Conservation (phyloP, 2,113 vertebrate species). For the Xiphophorus couchianus region DNA sequence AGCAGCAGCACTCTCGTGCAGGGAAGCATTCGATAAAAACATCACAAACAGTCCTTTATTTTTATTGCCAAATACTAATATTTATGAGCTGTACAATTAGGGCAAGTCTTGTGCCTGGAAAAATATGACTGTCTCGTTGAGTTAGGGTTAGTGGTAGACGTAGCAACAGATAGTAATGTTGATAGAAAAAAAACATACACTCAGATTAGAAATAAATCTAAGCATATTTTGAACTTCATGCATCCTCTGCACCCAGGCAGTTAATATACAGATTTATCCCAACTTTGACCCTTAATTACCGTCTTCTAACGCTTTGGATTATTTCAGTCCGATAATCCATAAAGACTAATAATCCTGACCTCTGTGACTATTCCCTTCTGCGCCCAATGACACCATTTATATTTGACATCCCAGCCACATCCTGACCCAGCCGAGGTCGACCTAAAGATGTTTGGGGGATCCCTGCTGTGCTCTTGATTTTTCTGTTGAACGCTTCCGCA, state of each 20-base stretch:
- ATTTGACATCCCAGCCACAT: background rate
- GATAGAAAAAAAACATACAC: background rate
- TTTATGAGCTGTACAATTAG: no score
- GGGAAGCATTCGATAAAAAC: background rate
- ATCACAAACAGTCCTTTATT: no score
- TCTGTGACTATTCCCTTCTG: slow-evolving; percentile 39
- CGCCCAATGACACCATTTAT: slow-evolving; percentile 41
- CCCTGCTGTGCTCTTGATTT: slow-evolving; percentile 23
- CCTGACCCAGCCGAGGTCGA: background rate
- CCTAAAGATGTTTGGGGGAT: background rate
- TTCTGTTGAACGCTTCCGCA: slow-evolving; percentile 29
- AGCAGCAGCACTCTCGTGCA: background rate
- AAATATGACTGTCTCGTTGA: no score
- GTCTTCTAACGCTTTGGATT: slow-evolving; percentile 1
- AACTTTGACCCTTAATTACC: slow-evolving; percentile 20
- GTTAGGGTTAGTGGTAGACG: background rate
- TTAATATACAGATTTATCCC: slow-evolving; percentile 5
- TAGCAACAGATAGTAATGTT: no score
- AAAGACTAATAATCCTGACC: slow-evolving; percentile 49
- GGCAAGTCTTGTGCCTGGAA: no score
- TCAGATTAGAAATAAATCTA: background rate
- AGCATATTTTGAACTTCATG: no score
- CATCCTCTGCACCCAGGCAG: no score
- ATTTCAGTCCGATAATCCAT: slow-evolving; percentile 20
- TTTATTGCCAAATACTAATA: no score